Evolutionary conservation across 1,140 invertebrate species (phyloP).

Genomic region (Diorhabda carinulata): DNA sequence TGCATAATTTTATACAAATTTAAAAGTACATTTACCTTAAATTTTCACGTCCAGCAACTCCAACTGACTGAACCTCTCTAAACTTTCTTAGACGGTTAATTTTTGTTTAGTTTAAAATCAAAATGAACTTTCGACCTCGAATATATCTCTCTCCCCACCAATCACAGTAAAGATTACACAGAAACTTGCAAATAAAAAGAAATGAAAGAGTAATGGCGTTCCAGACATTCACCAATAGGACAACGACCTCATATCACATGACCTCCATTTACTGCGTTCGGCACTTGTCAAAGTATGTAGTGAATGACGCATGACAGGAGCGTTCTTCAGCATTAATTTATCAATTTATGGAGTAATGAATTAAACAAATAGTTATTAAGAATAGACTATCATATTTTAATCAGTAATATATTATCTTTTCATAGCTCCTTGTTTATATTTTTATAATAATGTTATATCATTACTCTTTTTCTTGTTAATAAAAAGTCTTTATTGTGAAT

Average conservation of each 20-base stretch:
- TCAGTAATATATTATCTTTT: too few species aligned
- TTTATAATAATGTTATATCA: too few species aligned
- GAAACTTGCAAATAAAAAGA: conserved; percentile 7
- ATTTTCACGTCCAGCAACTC: background rate
- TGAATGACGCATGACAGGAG: too few species aligned
- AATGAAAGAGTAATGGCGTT: conserved; percentile 4
- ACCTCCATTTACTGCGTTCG: background rate
- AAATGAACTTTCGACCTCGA: conserved; percentile 11
- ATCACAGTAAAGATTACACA: background rate
- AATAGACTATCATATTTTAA: too few species aligned
- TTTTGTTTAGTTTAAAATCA: conserved; percentile 9
- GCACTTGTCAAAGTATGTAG: too few species aligned
- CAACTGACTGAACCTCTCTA: background rate
- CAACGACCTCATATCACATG: conserved; percentile 10
- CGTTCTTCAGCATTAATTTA: too few species aligned
- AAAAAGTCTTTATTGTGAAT: too few species aligned
- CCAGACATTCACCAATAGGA: conserved; percentile 5
- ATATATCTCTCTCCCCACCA: conserved; percentile 1
- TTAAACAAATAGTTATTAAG: too few species aligned
- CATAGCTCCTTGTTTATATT: too few species aligned
- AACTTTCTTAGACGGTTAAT: background rate
- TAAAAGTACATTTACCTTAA: background rate
- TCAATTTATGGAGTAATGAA: too few species aligned
- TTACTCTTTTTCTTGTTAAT: too few species aligned
- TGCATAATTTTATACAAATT: conserved; percentile 1